These are phyloP conservation scores for Pseudomyrmex pallidus DNA, from an alignment of 1,140 invertebrate genomes.

Conservation along the genomic window DNA sequence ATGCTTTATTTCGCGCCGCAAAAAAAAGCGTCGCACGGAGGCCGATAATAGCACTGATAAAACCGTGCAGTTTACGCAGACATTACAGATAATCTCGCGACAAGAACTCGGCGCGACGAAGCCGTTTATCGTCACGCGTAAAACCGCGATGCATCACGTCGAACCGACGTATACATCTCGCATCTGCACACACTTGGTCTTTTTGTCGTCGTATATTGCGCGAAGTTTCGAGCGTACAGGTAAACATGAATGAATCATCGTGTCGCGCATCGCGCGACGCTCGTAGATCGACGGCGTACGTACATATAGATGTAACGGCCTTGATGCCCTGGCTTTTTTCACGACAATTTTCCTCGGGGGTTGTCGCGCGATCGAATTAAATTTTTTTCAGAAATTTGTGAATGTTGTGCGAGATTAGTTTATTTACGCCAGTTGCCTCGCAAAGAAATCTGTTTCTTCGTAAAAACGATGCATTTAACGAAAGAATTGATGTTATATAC, in stretches of 20 bases:
- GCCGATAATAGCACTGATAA: constrained; percentile 28
- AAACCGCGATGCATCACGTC: constrained; percentile 54
- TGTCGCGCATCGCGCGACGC: neutral
- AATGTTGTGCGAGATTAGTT: neutral
- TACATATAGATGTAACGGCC: neutral
- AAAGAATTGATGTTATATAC: neutral
- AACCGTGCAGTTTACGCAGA: constrained; percentile 40
- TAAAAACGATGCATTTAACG: constrained; percentile 10
- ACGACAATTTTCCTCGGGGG: neutral
- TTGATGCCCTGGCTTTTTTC: neutral
- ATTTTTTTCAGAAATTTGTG: neutral
- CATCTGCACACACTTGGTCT: constrained; percentile 12
- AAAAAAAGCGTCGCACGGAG: neutral
- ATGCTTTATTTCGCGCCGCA: neutral
- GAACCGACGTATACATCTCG: constrained; percentile 41
- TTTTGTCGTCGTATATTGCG: constrained; percentile 33
- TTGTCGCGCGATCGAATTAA: neutral
- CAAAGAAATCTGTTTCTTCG: neutral
- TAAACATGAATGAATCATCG: constrained; percentile 58
- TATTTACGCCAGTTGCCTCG: neutral
- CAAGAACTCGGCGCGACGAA: constrained; percentile 14
- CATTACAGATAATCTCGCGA: constrained; percentile 48
- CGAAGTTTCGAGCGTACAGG: constrained; percentile 20
- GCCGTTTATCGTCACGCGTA: constrained; percentile 51
- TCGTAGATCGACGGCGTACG: constrained; percentile 11